Conservation (phyloP, 2,113 vertebrate species). For the Canis aureus region DNA sequence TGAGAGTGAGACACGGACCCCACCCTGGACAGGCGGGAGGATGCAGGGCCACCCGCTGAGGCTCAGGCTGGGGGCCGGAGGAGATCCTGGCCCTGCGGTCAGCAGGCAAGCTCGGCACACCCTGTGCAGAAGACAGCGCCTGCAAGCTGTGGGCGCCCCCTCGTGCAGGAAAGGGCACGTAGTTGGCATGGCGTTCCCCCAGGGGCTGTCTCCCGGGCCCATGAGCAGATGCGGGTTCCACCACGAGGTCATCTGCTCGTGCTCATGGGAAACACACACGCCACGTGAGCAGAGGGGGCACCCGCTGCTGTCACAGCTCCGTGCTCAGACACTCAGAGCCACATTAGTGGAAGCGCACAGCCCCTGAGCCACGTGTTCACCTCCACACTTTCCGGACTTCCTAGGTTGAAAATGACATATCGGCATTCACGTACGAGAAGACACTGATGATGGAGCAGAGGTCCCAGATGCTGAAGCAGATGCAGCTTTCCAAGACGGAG, state of each 20-base stretch:
- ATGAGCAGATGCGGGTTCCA: accelerated
- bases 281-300: too few species aligned
- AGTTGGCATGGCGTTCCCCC: neutral
- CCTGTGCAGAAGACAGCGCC: neutral
- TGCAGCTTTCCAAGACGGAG: conserved; percentile 97
- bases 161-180: accelerated
- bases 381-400: accelerated
- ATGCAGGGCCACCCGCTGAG: neutral
- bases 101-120: neutral
- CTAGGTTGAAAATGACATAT: conserved; percentile 97
- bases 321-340: too few species aligned
- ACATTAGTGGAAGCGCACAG: too few species aligned
- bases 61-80: neutral
- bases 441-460: conserved; percentile 98
- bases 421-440: conserved; percentile 98
- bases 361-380: neutral
- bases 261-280: too few species aligned
- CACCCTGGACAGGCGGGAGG: accelerated
- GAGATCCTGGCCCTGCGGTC: too few species aligned
- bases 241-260: neutral
- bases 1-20: accelerated
- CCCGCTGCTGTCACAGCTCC: too few species aligned
- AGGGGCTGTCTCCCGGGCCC: accelerated
- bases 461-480: conserved; percentile 98
- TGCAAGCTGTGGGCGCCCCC: neutral